Base-by-base conservation (phyloP, 2,113 vertebrate species). In the Planiliza haematocheilus region DNA sequence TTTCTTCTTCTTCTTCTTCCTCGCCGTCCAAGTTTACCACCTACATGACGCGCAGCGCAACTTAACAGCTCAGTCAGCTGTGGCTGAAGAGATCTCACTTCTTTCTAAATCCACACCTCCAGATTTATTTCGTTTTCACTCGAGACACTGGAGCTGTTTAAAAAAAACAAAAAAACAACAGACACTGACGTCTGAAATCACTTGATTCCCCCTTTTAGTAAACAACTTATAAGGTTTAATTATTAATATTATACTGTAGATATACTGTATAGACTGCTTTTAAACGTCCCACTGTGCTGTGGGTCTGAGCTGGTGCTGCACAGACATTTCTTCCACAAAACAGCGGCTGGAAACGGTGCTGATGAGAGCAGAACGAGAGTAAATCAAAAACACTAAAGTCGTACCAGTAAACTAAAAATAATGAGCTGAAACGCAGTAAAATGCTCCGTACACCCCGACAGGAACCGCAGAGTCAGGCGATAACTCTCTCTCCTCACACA, bases 121-220 rank as follows among this genome's bases (percentile, higher is more conserved):
- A 63, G 24, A 50, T 49, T 64, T 41, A 50, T 65, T 65, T 65
- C 16, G 38, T 64, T 50, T 64, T 50, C 46, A 50, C 39, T 65
- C 39, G 16, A 45, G 14, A n/a, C 43, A 45, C 43, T n/a, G 6
- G 43, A 45, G 16, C 43, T n/a, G 43, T 45, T 45, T n/a, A 45
- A 7, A 42, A 49, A 12, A 2, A 10, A 45, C 3, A 42, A 49
- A 12, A 2, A 10, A 51, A 12, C 38, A 51, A 41, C 6, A 16
- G 61, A 51, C 12, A 24, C 39, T 65, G 48, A 65, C 51, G 18
- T 51, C 38, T 24, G 13, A 65, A 65, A 65, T 39, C 62, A 12
- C 39, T 12, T 18, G 16, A 16, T 1, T 24, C 39, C 46, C 21
- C 6, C 16, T 49, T n/a, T 51, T 24, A 51, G 41, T 51, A 51